A percentile compares a stretch with the other conserved stretches of the same genome.
phyloP scores from a whole-genome alignment of 2,113 vertebrate species.

The Choloepus hoffmanni region DNA sequence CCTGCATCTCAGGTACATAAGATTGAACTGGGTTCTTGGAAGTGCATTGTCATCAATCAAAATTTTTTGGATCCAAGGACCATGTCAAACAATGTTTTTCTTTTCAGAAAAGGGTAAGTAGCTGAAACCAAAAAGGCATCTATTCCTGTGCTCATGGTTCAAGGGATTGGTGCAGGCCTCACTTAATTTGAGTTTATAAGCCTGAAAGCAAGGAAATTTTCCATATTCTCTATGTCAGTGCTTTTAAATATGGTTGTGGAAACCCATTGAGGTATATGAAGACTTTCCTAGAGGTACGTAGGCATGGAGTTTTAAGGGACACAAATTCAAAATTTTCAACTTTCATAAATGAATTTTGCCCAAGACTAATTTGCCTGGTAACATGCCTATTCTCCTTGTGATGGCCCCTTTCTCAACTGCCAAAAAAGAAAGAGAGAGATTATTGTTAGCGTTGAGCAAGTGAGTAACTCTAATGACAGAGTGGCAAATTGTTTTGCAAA shows the following conservation, averaged over 20 bases:
- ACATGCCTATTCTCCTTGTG: neutral
- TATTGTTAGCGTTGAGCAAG: neutral
- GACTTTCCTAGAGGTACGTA: neutral
- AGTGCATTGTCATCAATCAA: neutral
- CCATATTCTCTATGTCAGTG: neutral
- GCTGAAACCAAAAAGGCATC: neutral
- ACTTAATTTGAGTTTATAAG: neutral
- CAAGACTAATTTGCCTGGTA: neutral
- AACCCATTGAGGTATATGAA: neutral
- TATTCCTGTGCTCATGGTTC: neutral
- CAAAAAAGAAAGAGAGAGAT: neutral
- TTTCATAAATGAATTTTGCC: neutral
- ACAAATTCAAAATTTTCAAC: neutral
- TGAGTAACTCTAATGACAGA: neutral
- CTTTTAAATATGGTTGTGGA: neutral
- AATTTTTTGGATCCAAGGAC: neutral
- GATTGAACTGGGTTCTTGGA: neutral
- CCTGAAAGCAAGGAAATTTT: neutral
- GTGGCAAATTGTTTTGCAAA: neutral
- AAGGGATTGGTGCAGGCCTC: neutral
- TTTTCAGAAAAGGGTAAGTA: neutral
- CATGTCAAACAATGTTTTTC: neutral
- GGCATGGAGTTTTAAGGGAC: neutral
- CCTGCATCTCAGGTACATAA: neutral
- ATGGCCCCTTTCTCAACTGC: neutral